Evolutionary conservation across 2,797 vertebrate species (phyloP).

Genomic region (Clarias pachynema): DNA sequence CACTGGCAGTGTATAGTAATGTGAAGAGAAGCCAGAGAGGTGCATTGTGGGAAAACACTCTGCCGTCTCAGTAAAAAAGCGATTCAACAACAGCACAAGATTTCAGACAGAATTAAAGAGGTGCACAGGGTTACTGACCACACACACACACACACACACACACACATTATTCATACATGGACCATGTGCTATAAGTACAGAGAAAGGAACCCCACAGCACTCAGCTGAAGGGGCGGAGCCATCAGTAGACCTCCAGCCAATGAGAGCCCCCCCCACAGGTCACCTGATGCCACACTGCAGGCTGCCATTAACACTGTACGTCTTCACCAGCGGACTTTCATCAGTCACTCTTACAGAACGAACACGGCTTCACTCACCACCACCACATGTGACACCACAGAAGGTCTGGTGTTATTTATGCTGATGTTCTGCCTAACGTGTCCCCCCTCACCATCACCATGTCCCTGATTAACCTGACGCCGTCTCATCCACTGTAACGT

Average conservation of each 20-base stretch:
- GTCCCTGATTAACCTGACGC: neutral
- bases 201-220: neutral
- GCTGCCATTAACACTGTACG: neutral
- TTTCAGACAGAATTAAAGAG: neutral
- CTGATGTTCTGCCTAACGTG: neutral
- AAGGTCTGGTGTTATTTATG: neutral
- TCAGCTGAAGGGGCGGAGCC: slow-evolving; percentile 3
- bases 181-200: neutral
- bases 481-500: neutral
- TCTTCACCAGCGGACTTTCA: neutral
- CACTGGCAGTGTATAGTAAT: slow-evolving; percentile 27
- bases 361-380: neutral
- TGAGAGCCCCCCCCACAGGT: neutral
- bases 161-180: neutral
- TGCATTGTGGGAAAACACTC: slow-evolving; percentile 49
- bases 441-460: too few species aligned
- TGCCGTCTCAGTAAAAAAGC: neutral
- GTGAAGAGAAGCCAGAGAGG: slow-evolving; percentile 32
- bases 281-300: neutral
- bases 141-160: neutral
- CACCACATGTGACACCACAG: neutral
- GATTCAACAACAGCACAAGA: neutral
- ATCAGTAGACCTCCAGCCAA: neutral
- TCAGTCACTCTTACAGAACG: neutral
- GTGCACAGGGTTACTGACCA: neutral